Evolutionary conservation across 2,888 invertebrate species (phyloP), one percentile per base, ranked within the genome.

Genomic region (Aphidius colemani): DNA sequence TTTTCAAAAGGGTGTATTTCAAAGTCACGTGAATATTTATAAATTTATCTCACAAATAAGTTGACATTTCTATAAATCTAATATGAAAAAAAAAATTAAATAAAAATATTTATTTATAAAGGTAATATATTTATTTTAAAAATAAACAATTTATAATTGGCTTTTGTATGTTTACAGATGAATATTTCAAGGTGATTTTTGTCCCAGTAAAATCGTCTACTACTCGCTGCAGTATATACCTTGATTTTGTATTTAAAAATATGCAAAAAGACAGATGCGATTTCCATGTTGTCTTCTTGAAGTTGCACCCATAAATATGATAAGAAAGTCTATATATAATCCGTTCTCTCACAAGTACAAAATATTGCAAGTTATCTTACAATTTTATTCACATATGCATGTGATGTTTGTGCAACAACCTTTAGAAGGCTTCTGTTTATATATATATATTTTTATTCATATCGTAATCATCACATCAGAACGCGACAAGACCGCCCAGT

Each of bases 231-330:
- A 30, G 5, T 30, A 30, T 30, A 30, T 53, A 59, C 63, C 55
- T 60, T 8, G 70, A 77, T 75, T 78, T 77, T 72, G 75, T 78
- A 78, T 78, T 78, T 78, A 78, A 78, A 78, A 78, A 78, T 78
- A 78, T 78, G 77, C 78, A 62, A 53, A 72, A 71, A 72, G 72
- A 76, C 73, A 70, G 75, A 78, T 78, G 78, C 75, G 72, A 72
- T 77, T 78, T 78, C 71, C 78, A 74, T 78, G 78, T 78, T 73
- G 75, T 72, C 70, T 72, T 70, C 72, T 74, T 70, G 66, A 72
- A 73, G 70, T 70, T 71, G 69, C 72, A 68, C 74, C 77, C 78
- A 78, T 78, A 78, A 78, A 78, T 78, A 78, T 78, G 78, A 78
- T 78, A 78, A 78, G 74, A 63, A 65, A 61, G 11, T 72, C 72